These are phyloP conservation scores for Kryphioiulus occultus DNA, from an alignment of 2,888 invertebrate species.

Conservation along the genomic window DNA sequence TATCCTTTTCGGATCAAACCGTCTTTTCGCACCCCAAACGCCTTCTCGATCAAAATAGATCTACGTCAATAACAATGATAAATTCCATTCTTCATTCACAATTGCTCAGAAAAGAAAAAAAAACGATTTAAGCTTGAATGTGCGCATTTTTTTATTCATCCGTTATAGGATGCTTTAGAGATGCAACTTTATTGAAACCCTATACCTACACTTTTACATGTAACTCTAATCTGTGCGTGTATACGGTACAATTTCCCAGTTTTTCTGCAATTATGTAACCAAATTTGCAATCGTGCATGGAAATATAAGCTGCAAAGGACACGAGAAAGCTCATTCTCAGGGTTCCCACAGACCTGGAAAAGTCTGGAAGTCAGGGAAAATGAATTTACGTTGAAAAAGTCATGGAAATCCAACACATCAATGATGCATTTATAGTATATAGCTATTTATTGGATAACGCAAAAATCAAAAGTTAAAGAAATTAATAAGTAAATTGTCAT, in stretches of 20 bases:
- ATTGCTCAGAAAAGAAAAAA: background rate
- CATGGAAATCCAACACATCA: too few relatives aligned
- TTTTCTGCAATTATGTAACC: background rate
- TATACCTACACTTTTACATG: background rate
- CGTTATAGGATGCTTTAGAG: background rate
- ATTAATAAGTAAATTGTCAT: too few relatives aligned
- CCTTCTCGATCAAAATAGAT: constrained; percentile 36
- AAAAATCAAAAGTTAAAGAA: too few relatives aligned
- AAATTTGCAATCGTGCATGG: too few relatives aligned
- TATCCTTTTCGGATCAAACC: constrained; percentile 31
- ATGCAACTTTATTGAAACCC: background rate
- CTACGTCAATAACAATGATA: constrained; percentile 20
- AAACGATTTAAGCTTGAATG: background rate
- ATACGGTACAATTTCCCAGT: background rate
- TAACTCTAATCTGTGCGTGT: background rate
- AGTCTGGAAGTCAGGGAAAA: too few relatives aligned
- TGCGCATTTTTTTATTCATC: background rate
- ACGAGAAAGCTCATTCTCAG: too few relatives aligned
- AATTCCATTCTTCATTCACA: constrained; percentile 20
- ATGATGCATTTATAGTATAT: too few relatives aligned
- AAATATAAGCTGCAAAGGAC: too few relatives aligned
- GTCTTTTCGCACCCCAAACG: constrained; percentile 13
- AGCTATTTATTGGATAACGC: too few relatives aligned
- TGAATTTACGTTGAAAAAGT: too few relatives aligned
- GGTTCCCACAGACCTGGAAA: too few relatives aligned